Percentiles rank a stretch among this genome's conserved stretches.
phyloP scores from a whole-genome alignment of 2,888 invertebrate genomes.

The Heliconius sara region DNA sequence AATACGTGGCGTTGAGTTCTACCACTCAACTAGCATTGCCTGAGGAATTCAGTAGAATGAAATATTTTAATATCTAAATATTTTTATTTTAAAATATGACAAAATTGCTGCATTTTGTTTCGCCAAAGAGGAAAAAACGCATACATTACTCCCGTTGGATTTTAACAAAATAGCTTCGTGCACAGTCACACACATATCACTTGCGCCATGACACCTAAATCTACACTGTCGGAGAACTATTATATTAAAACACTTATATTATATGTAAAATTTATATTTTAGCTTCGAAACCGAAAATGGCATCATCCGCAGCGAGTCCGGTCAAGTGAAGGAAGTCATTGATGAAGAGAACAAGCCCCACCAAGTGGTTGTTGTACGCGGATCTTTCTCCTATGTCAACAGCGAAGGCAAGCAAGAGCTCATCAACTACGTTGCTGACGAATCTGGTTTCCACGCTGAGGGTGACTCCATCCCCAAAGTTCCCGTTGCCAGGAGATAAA shows the following conservation, averaged over 20 bases:
- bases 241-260: neutral
- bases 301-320: conserved; percentile 78
- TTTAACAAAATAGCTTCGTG: too few relatives aligned
- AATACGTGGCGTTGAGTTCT: too few relatives aligned
- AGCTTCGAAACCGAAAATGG: conserved; percentile 84
- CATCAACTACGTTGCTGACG: conserved; percentile 84
- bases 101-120: too few relatives aligned
- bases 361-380: conserved; percentile 82
- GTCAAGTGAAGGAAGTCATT: conserved; percentile 66
- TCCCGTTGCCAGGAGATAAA: conserved; percentile 57
- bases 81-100: too few relatives aligned
- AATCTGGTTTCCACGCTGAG: conserved; percentile 85
- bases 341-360: conserved; percentile 85
- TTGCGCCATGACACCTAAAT: neutral
- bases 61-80: too few relatives aligned
- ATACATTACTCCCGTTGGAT: too few relatives aligned
- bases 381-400: conserved; percentile 83
- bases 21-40: too few relatives aligned
- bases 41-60: too few relatives aligned
- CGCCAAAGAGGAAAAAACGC: too few relatives aligned
- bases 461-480: conserved; percentile 85
- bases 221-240: neutral
- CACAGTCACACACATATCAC: too few relatives aligned
- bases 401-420: conserved; percentile 80
- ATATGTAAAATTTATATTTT: conserved; percentile 33